phyloP scores from a whole-genome alignment of 2,797 vertebrate genomes.

The Sparidentex hasta region DNA sequence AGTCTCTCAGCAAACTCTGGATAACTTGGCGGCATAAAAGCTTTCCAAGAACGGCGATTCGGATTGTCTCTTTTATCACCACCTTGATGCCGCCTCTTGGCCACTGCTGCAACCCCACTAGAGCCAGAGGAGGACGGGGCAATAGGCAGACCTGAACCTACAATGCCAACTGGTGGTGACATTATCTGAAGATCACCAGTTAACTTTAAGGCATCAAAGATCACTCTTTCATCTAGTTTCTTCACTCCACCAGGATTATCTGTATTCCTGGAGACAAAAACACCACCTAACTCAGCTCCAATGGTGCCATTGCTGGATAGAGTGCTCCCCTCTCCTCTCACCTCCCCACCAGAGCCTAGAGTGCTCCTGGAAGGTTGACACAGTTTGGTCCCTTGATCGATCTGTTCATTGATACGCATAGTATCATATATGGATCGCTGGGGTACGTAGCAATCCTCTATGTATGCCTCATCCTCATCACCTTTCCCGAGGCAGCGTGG shows the following conservation, averaged over 20 bases:
- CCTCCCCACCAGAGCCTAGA: constrained; percentile 88
- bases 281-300: constrained; percentile 85
- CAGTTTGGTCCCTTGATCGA: constrained; percentile 96
- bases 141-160: constrained; percentile 77
- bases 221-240: constrained; percentile 95
- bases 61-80: constrained; percentile 92
- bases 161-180: constrained; percentile 84
- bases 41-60: constrained; percentile 97
- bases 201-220: constrained; percentile 97
- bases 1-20: constrained; percentile 96
- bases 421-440: constrained; percentile 99
- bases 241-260: constrained; percentile 84
- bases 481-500: constrained; percentile 96
- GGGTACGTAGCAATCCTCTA: constrained; percentile 98
- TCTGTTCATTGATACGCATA: constrained; percentile 99
- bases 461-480: constrained; percentile 97
- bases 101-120: constrained; percentile 82
- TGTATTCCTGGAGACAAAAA: constrained; percentile 87
- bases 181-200: constrained; percentile 93
- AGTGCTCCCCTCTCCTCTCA: constrained; percentile 89
- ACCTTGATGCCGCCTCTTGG: constrained; percentile 85
- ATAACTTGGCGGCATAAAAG: constrained; percentile 96
- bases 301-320: constrained; percentile 96
- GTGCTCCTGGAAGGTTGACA: constrained; percentile 95
- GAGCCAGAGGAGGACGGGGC: constrained; percentile 80